A percentile compares a stretch with the other conserved stretches of the same genome.
These are phyloP conservation scores for Colaptes auratus DNA, from an alignment of 2,113 vertebrate genomes.

Conservation along the genomic window DNA sequence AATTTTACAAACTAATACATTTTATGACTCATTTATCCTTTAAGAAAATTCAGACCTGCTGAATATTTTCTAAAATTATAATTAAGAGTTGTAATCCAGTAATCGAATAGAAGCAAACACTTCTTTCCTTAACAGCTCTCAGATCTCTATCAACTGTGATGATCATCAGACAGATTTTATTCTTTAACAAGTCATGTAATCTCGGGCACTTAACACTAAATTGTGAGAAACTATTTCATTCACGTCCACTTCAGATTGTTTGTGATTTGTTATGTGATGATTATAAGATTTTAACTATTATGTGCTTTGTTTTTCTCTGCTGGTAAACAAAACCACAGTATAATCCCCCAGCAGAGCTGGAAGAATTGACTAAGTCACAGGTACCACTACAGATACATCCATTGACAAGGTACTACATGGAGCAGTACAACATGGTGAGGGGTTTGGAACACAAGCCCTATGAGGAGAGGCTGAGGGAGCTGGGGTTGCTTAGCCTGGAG, in stretches of 20 bases:
- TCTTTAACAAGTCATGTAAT: slow-evolving; percentile 2
- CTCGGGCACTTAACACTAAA: background rate
- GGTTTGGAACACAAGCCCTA: no score
- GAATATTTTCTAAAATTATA: slow-evolving; percentile 1
- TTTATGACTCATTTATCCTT: background rate
- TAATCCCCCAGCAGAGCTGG: background rate
- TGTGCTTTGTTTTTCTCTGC: background rate
- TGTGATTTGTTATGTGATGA: background rate
- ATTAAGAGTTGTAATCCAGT: background rate
- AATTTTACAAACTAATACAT: background rate
- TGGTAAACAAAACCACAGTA: background rate
- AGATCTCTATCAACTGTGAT: background rate
- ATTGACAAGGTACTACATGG: background rate
- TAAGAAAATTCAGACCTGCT: background rate
- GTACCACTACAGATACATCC: background rate
- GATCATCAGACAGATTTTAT: slow-evolving; percentile 1
- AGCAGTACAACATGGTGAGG: background rate
- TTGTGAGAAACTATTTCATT: background rate
- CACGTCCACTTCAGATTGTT: background rate
- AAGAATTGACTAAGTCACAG: background rate
- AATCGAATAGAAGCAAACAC: background rate
- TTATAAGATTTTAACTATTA: background rate
- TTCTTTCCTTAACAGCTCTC: background rate
- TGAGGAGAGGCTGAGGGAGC: no score
- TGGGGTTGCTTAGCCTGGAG: no score